A percentile compares a stretch with the other conserved stretches of the same genome.
Evolutionary conservation across 2,113 vertebrate species (phyloP).

Genomic region (Eptatretus burgeri): DNA sequence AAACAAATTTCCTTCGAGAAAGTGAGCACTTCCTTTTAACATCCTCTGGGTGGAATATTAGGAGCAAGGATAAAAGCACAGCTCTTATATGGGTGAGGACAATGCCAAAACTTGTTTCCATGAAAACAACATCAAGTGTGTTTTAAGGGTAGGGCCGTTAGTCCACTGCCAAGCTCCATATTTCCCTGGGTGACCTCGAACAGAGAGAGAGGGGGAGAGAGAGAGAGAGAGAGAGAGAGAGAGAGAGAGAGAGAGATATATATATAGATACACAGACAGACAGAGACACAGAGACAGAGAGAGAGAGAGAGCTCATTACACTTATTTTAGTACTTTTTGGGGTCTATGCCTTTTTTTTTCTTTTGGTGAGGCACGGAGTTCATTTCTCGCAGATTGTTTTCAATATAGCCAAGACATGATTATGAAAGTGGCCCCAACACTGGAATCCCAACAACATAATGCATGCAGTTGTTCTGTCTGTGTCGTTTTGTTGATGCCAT

Average conservation of each 20-base stretch:
- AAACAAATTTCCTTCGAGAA: too few species aligned
- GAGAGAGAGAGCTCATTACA: not conserved
- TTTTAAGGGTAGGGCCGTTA: not conserved
- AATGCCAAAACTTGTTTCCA: not conserved
- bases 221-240: conserved; percentile 1
- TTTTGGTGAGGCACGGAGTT: too few species aligned
- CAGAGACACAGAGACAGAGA: not conserved
- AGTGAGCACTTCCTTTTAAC: not conserved
- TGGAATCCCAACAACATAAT: too few species aligned
- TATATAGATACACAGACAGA: not conserved
- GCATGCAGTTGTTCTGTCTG: too few species aligned
- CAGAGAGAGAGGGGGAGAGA: not conserved
- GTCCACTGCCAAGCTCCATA: not conserved
- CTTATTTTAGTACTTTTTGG: too few species aligned
- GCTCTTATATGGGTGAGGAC: not conserved
- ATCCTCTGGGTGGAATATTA: not conserved
- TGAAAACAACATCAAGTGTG: too few species aligned
- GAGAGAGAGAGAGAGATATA: not conserved
- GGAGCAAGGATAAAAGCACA: not conserved
- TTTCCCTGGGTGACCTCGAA: not conserved
- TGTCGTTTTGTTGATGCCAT: too few species aligned
- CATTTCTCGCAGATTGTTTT: too few species aligned
- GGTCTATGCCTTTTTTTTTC: too few species aligned
- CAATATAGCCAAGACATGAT: too few species aligned
- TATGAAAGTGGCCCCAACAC: too few species aligned